phyloP scores from a whole-genome alignment of 1,140 invertebrate genomes.

The Caenorhabditis briggsae region DNA sequence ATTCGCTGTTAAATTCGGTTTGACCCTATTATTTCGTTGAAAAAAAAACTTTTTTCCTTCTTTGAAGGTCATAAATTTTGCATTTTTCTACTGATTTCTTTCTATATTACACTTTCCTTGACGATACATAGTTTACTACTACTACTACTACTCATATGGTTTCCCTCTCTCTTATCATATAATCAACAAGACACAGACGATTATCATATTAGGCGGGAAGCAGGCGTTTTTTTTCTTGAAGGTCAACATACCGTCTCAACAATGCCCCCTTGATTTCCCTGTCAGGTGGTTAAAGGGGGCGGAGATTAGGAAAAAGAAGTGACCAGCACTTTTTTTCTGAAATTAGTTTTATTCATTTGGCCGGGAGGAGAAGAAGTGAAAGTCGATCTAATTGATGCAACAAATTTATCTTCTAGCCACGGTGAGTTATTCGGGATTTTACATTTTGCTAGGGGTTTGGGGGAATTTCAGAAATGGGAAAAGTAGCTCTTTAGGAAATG shows the following conservation, averaged over 20 bases:
- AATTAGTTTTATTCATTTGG: not conserved
- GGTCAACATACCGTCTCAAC: conserved; percentile 23
- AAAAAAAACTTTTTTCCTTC: too few species aligned
- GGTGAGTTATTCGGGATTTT: not conserved
- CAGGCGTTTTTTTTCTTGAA: conserved; percentile 1
- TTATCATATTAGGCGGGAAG: conserved; percentile 47
- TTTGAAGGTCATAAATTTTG: not conserved
- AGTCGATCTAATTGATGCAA: not conserved
- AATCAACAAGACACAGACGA: not conserved
- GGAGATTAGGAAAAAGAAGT: not conserved
- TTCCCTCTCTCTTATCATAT: not conserved
- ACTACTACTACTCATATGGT: too few species aligned
- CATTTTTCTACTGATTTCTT: not conserved
- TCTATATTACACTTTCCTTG: not conserved
- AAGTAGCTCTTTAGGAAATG: too few species aligned
- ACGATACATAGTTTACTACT: not conserved
- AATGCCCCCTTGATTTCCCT: not conserved
- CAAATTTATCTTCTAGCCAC: conserved; percentile 1
- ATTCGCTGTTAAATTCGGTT: too few species aligned
- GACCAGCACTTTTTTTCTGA: not conserved
- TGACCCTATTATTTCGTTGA: too few species aligned
- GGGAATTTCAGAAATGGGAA: too few species aligned
- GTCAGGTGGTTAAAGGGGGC: conserved; percentile 38
- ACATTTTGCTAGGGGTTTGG: too few species aligned
- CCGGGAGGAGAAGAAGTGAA: not conserved